phyloP scores from a whole-genome alignment of 2,113 vertebrate genomes.

The Opisthocomus hoazin region DNA sequence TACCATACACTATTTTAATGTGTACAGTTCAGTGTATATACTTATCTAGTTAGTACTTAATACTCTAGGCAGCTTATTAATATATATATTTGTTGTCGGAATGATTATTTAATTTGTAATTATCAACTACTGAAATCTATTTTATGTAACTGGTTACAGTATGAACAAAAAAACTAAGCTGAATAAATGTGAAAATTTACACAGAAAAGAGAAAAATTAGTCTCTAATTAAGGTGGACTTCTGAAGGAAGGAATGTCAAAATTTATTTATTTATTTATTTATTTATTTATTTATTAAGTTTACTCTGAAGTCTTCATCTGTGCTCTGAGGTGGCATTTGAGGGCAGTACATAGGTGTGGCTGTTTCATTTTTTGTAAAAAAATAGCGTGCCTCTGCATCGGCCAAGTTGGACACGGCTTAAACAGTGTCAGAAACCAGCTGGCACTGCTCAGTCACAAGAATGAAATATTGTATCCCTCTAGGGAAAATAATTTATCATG shows the following conservation, averaged over 20 bases:
- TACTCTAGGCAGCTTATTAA: background rate
- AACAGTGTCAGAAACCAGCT: background rate
- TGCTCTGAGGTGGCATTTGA: background rate
- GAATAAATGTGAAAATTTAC: background rate
- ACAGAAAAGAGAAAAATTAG: background rate
- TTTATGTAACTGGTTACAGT: background rate
- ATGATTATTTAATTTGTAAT: background rate
- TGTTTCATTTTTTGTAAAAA: background rate
- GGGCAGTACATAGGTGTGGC: background rate
- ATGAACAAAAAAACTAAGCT: background rate
- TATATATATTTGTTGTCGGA: background rate
- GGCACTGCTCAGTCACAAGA: background rate
- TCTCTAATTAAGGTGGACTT: background rate
- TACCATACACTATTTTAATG: background rate
- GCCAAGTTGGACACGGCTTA: background rate
- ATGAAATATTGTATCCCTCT: background rate
- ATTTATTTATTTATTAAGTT: no score
- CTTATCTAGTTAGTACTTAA: background rate
- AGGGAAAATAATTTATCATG: background rate
- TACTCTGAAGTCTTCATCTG: background rate
- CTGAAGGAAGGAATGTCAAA: background rate
- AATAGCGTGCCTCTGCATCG: background rate
- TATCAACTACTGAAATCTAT: background rate
- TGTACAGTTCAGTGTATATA: background rate
- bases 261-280: background rate